Evolutionary conservation across 2,113 vertebrate genomes (phyloP).

Genomic region (Delphinus delphis): DNA sequence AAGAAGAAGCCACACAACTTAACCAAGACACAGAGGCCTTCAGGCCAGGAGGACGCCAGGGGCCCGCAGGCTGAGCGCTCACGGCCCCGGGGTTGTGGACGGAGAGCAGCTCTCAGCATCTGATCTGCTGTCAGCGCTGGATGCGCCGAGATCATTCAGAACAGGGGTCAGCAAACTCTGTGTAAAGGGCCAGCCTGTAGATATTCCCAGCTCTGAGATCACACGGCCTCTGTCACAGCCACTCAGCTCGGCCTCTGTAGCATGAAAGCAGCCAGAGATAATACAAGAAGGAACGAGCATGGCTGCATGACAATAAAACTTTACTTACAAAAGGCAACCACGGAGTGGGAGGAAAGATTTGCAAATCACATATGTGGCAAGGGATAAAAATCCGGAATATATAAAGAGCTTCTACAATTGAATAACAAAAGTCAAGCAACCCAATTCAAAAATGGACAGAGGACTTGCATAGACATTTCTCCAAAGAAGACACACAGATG

Average conservation of each 20-base stretch:
- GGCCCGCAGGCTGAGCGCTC: fast-evolving
- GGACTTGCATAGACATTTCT: not conserved
- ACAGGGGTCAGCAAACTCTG: no score
- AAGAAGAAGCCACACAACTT: not conserved
- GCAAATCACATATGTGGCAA: no score
- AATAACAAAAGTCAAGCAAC: not conserved
- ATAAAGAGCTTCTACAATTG: not conserved
- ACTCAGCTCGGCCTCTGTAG: no score
- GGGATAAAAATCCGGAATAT: no score
- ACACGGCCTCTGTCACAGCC: no score
- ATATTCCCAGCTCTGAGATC: no score
- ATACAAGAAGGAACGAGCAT: fast-evolving
- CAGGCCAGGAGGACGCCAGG: not conserved
- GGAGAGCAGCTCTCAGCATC: not conserved
- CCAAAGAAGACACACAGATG: not conserved
- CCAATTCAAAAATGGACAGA: not conserved
- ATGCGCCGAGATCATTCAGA: not conserved
- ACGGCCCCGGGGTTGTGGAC: fast-evolving
- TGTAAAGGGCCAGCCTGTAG: no score
- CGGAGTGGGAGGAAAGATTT: no score
- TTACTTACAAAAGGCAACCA: not conserved
- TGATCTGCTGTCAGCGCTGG: not conserved
- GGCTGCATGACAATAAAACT: not conserved
- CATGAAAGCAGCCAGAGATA: no score
- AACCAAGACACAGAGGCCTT: not conserved